Conservation (phyloP, 2,797 vertebrate species). For the Tarsius wallacei region DNA sequence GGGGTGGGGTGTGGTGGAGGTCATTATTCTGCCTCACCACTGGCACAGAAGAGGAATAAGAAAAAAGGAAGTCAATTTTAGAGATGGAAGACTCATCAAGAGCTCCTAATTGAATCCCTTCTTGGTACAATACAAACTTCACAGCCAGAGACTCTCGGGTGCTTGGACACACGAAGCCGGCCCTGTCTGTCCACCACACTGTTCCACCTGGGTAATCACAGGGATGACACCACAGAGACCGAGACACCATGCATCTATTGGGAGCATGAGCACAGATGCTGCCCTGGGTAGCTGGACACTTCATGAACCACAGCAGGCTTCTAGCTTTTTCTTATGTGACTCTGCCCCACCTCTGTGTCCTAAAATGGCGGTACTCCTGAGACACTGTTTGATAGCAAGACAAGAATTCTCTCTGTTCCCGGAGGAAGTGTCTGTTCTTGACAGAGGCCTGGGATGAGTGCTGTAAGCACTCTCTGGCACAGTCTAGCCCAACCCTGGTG, state of each 20-base stretch:
- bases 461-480: neutral
- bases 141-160: neutral
- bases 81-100: neutral
- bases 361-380: neutral
- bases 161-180: neutral
- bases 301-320: neutral
- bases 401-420: neutral
- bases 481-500: neutral
- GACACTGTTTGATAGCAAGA: neutral
- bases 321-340: neutral
- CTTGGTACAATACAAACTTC: neutral
- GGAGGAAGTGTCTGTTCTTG: neutral
- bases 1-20: neutral
- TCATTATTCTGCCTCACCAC: neutral
- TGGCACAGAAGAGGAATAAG: neutral
- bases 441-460: neutral
- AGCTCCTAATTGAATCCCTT: neutral
- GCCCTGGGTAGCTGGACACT: neutral
- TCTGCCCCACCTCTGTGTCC: neutral
- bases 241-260: neutral
- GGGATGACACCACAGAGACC: neutral
- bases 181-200: neutral
- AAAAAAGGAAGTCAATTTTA: neutral
- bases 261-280: neutral
- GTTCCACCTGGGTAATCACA: neutral